These are phyloP conservation scores for Trichopoda pennipes DNA, from an alignment of 2,888 invertebrate species.

Conservation along the genomic window DNA sequence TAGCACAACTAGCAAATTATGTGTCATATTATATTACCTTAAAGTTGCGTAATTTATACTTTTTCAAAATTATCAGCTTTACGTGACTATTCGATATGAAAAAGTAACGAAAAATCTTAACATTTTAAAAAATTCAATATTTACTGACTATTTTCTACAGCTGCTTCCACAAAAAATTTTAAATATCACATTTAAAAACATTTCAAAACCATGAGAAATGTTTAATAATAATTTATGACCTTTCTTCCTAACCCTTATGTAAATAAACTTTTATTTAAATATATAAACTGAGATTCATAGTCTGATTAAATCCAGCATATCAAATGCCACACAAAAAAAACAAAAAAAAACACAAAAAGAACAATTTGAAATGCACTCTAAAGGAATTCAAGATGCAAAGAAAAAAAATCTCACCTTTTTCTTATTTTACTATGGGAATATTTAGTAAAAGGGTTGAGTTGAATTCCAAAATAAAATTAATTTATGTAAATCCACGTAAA, in stretches of 20 bases:
- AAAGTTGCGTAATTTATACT: no score
- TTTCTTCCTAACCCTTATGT: constrained; percentile 12
- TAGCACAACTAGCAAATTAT: no score
- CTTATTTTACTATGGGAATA: not conserved
- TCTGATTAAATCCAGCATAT: not conserved
- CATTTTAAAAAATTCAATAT: not conserved
- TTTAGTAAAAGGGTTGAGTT: constrained; percentile 20
- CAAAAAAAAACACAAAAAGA: no score
- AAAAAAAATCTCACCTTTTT: not conserved
- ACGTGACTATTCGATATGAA: no score
- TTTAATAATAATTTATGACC: constrained; percentile 24
- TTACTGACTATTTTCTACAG: not conserved
- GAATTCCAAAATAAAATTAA: not conserved
- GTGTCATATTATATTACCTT: no score
- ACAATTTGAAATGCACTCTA: not conserved
- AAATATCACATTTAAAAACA: constrained; percentile 1
- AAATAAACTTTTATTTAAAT: not conserved
- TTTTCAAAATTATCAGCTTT: no score
- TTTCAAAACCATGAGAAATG: not conserved
- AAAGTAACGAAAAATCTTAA: no score
- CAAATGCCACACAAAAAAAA: not conserved
- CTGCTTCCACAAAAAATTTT: not conserved
- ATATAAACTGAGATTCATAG: not conserved
- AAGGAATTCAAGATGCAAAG: constrained; percentile 15
- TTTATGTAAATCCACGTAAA: constrained; percentile 36